Evolutionary conservation across 2,888 invertebrate species (phyloP).

Genomic region (Eupeodes latifasciatus): DNA sequence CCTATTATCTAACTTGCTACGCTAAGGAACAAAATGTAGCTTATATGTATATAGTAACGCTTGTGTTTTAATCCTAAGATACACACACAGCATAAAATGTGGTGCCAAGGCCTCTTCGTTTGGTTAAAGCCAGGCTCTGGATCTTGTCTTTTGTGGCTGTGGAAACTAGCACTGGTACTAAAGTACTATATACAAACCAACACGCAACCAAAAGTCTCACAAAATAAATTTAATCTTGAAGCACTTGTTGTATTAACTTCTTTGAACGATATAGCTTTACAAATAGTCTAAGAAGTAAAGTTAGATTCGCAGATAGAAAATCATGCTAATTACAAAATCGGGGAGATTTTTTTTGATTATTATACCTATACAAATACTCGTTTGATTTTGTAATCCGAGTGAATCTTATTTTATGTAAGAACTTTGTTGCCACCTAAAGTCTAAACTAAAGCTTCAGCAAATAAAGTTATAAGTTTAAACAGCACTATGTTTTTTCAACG

Average conservation of each 20-base stretch:
- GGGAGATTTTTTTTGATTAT: no score
- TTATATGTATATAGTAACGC: neutral
- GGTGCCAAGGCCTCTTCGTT: constrained; percentile 59
- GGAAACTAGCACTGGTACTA: neutral
- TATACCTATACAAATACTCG: no score
- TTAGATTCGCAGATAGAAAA: neutral
- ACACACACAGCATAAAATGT: constrained; percentile 57
- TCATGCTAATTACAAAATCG: neutral
- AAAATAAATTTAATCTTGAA: constrained; percentile 24
- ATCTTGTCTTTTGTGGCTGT: neutral
- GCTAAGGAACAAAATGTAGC: neutral
- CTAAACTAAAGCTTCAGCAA: no score
- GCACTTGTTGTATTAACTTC: constrained; percentile 38
- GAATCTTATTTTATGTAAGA: no score
- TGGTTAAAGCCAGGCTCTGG: constrained; percentile 10
- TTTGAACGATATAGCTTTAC: neutral
- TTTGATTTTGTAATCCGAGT: no score
- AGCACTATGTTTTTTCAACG: no score
- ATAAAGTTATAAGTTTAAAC: no score
- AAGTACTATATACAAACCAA: neutral
- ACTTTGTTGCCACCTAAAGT: no score
- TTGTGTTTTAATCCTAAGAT: constrained; percentile 37
- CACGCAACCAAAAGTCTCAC: constrained; percentile 20
- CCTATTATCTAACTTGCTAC: constrained; percentile 51
- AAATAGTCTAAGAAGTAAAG: neutral